These are phyloP conservation scores for Melanchra persicariae DNA, from an alignment of 2,888 invertebrate species.

Conservation along the genomic window DNA sequence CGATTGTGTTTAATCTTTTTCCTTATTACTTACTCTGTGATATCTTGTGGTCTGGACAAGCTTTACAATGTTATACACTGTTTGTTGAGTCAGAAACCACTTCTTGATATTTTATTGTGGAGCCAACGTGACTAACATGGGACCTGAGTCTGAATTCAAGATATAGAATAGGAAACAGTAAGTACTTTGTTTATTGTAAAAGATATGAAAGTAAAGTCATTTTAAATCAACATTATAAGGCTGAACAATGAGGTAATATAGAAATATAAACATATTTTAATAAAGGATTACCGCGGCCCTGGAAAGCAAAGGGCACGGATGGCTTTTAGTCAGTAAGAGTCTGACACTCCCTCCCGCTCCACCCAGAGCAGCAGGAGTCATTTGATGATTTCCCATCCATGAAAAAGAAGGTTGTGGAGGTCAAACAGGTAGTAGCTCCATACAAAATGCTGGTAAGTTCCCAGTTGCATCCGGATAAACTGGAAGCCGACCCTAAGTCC, in stretches of 20 bases:
- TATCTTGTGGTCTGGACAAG: constrained; percentile 25
- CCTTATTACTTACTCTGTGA: constrained; percentile 52
- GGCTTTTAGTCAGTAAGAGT: too few relatives aligned
- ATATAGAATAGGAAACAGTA: background rate
- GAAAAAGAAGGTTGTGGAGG: too few relatives aligned
- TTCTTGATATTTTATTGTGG: constrained; percentile 12
- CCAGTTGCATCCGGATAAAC: too few relatives aligned
- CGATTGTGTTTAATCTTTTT: constrained; percentile 47
- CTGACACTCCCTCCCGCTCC: too few relatives aligned
- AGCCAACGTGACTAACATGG: background rate
- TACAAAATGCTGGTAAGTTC: too few relatives aligned
- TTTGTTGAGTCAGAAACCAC: background rate
- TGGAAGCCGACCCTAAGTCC: too few relatives aligned
- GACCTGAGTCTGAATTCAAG: background rate
- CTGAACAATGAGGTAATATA: too few relatives aligned
- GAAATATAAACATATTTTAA: background rate
- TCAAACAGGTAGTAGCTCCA: too few relatives aligned
- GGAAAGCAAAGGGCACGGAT: too few relatives aligned
- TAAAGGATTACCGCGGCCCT: too few relatives aligned
- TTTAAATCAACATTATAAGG: background rate
- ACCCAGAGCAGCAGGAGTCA: too few relatives aligned
- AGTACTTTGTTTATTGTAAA: background rate
- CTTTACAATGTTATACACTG: constrained; percentile 13
- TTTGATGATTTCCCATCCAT: too few relatives aligned
- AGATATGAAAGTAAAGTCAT: background rate